Base-by-base conservation (phyloP, 92 coral and sea anemone genomes). In the Porites cylindrica region DNA sequence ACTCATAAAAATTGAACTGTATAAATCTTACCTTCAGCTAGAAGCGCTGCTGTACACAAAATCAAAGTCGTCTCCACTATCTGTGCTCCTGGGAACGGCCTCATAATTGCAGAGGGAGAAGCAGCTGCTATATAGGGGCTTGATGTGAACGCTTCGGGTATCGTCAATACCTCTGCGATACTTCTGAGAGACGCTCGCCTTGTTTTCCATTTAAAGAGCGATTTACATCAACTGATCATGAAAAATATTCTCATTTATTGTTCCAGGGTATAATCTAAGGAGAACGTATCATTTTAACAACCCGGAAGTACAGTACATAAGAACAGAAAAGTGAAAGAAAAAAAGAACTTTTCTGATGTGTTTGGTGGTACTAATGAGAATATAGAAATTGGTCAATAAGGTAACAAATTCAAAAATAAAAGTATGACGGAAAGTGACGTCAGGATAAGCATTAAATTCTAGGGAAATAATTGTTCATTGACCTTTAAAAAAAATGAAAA, bases 11-110 rank as follows among this genome's bases (percentile, higher is more conserved):
- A 8, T 0, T 10, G 0, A 2, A 26, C 10, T 1, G 9, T 24
- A 6, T 0, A 7, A 53, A 18, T 2, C 85, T 52, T 69, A 70
- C 85, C 85, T 81, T 81, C 58, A 70, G 68, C 78, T 21, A 81
- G 9, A 26, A 12, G 0, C 18, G 53, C 0, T 16, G 70, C 7
- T 3, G 51, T 7, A 32, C 29, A 56, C 77, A 81, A 29, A 19
- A 70, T 47, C 2, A 81, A 70, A 69, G 58, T 76, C 20, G 11
- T 56, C 17, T 43, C 69, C 32, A 69, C 54, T 26, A 71, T 1
- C 43, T 16, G 29, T 8, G 10, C 18, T 54, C 68, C 1, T 59
- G 19, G 63, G 26, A 59, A 70, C 56, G 38, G 58, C 68, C 38
- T 32, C 85, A 81, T 81, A 24, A 10, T 80, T 26, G 59, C 62